phyloP scores from a whole-genome alignment of 2,797 vertebrate species.

The Spea hammondii region DNA sequence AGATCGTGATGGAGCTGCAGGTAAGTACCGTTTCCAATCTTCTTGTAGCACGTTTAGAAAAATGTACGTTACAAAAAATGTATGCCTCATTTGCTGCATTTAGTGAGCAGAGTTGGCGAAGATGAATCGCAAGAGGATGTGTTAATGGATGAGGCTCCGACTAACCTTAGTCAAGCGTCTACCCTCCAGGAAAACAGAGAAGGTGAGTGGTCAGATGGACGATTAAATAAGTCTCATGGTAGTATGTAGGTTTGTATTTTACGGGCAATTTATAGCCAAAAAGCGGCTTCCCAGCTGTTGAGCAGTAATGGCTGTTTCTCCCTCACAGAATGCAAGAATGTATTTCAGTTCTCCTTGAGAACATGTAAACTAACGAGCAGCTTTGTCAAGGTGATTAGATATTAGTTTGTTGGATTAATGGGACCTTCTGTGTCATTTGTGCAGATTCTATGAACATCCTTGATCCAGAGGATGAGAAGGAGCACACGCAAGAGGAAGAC shows the following conservation, averaged over 20 bases:
- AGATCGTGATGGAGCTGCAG: constrained; percentile 79
- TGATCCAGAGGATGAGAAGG: constrained; percentile 92
- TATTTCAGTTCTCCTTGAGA: no score
- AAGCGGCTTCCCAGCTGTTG: no score
- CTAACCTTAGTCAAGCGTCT: constrained; percentile 90
- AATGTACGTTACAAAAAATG: no score
- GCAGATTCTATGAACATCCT: constrained; percentile 95
- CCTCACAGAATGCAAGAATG: no score
- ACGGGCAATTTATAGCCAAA: no score
- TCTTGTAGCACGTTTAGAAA: neutral
- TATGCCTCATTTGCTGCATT: constrained; percentile 35
- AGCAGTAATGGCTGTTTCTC: no score
- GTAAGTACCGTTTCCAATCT: constrained; percentile 1
- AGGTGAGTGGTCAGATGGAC: constrained; percentile 66
- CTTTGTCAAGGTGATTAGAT: no score
- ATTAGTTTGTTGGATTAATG: no score
- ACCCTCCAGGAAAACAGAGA: constrained; percentile 91
- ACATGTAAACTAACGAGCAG: no score
- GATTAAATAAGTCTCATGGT: no score
- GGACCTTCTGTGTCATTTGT: constrained; percentile 48
- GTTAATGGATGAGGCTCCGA: constrained; percentile 93
- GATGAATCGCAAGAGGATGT: constrained; percentile 95
- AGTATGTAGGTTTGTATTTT: no score
- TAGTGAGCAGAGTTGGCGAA: constrained; percentile 85
- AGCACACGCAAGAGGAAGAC: constrained; percentile 89